Conservation (phyloP, 2,113 vertebrate species). For the Murina feae region DNA sequence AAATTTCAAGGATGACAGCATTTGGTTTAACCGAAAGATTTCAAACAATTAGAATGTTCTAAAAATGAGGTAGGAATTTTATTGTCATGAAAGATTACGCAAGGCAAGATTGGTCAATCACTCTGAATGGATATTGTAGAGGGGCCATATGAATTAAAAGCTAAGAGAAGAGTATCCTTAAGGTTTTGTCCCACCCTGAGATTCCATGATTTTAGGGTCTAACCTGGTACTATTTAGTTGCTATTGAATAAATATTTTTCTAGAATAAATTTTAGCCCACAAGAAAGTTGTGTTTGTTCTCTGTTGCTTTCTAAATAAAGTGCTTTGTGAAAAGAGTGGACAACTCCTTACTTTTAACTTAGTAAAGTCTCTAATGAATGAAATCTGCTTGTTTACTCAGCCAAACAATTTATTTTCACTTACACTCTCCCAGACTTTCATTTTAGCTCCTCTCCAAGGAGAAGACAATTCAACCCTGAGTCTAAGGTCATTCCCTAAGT, state of each 20-base stretch:
- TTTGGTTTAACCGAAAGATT: neutral
- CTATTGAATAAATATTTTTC: neutral
- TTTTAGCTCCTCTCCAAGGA: neutral
- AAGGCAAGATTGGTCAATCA: neutral
- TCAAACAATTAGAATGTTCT: neutral
- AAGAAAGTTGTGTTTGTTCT: neutral
- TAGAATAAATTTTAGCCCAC: neutral
- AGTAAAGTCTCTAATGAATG: neutral
- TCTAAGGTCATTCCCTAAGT: neutral
- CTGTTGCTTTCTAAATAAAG: constrained; percentile 8
- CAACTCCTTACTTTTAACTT: neutral
- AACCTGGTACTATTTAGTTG: neutral
- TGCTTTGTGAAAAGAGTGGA: neutral
- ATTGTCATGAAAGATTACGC: neutral
- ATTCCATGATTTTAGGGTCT: neutral
- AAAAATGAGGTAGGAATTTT: neutral
- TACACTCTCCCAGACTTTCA: neutral
- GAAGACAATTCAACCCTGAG: neutral
- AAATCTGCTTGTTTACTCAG: neutral
- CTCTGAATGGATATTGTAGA: neutral
- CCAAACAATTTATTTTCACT: constrained; percentile 1
- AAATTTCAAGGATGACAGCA: neutral
- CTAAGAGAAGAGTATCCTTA: neutral
- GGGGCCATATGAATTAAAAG: neutral
- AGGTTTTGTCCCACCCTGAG: neutral